Base-by-base conservation (phyloP, 2,888 invertebrate genomes). In the Cyaniris semiargus region DNA sequence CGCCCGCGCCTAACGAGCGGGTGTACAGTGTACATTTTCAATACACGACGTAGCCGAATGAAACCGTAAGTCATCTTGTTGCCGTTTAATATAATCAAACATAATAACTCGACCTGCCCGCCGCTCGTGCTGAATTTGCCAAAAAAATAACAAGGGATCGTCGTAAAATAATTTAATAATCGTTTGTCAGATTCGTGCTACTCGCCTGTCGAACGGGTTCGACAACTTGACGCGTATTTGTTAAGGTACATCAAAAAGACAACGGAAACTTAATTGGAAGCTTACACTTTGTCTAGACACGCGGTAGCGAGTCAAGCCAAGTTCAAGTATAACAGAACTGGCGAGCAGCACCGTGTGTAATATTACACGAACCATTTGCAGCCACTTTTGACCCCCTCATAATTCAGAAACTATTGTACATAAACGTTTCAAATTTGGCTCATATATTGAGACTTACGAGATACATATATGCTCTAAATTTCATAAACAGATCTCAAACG, bases 21-120 rank as follows among this genome's bases (percentile, higher is more conserved):
- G 86, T 89, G 88, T 90, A 89, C 88, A 83, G 86, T 89, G 88
- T 90, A 89, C 88, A 83, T 90, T 91, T 91, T 89, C 90, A 89
- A 90, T 90, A 91, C 88, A 83, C 83, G 38, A 58, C 58, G 31
- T 72, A 74, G 74, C 53, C 48, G 27, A 74, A 74, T 53, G 27
- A 82, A 84, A 83, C 83, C 84, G 82, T 85, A 84, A 83, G 80
- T 81, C 83, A 84, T 78, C 77, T 74, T 77, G 71, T 71, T 71
- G 75, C 79, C 76, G 77, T 78, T 78, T 76, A 78, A 78, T 75
- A 77, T 78, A 79, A 77, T 78, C 77, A 80, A 80, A 80, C 53
- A 74, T 74, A 74, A 74, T 53, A 74, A 74, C 27, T 27, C 53
- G n/a, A 27, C 27, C 44, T 18, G 15, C 48, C 23, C 74, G 7